Percentiles rank a stretch among this genome's conserved stretches.
These are phyloP conservation scores for Drosophila pruinosa DNA, from an alignment of 1,140 invertebrate species.

Conservation along the genomic window DNA sequence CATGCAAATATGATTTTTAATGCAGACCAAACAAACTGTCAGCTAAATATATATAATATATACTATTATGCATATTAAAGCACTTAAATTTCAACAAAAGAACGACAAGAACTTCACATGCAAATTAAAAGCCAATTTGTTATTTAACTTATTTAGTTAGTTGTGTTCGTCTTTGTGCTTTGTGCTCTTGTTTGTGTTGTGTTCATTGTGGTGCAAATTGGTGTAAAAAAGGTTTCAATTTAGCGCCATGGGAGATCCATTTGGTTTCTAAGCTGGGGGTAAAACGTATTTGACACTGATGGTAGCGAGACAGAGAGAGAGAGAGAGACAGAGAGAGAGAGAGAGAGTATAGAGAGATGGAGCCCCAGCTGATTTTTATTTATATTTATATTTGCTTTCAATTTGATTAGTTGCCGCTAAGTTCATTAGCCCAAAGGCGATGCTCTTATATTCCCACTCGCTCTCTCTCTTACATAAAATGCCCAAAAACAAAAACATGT, in stretches of 20 bases:
- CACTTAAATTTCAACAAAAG: conserved; percentile 28
- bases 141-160: conserved; percentile 4
- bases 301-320: not conserved
- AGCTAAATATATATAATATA: conserved; percentile 34
- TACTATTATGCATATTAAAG: conserved; percentile 19
- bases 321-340: not conserved
- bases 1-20: conserved; percentile 25
- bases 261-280: not conserved
- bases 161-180: not conserved
- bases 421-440: conserved; percentile 29
- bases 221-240: conserved; percentile 29
- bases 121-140: conserved; percentile 49
- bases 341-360: not conserved
- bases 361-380: conserved; percentile 60
- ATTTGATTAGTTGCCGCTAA: conserved; percentile 34
- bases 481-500: not conserved
- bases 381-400: conserved; percentile 35
- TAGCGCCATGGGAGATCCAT: not conserved
- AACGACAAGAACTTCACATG: conserved; percentile 28
- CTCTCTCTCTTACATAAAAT: conserved; percentile 8
- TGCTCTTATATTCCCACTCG: conserved; percentile 10
- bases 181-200: conserved; percentile 34
- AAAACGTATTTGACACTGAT: too few species aligned
- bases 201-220: conserved; percentile 24
- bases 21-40: conserved; percentile 1